Percentiles rank a stretch among this genome's conserved stretches.
These are phyloP conservation scores for Drosophila aff. DNA, from an alignment of 1,140 invertebrate genomes.

Conservation along the genomic window DNA sequence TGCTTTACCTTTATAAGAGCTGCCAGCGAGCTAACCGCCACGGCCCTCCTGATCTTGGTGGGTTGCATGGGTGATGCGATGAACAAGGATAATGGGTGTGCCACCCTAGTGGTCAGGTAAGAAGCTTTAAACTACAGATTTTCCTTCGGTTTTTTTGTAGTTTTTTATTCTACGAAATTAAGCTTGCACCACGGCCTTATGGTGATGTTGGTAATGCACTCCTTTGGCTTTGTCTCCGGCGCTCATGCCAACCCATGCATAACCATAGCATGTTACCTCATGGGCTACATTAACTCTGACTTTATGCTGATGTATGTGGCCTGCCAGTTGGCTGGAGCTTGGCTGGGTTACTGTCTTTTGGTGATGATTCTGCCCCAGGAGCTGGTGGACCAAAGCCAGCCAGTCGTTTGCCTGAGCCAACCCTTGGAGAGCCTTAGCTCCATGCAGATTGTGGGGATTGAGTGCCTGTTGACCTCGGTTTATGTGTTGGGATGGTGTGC, in stretches of 20 bases:
- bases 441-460: not conserved
- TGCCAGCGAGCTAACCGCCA: not conserved
- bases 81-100: not conserved
- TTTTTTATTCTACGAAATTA: not conserved
- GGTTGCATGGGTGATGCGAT: not conserved
- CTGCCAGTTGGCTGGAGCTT: not conserved
- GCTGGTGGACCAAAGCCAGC: slow-evolving; percentile 28
- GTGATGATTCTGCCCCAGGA: slow-evolving; percentile 36
- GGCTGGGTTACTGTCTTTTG: slow-evolving; percentile 30
- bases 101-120: not conserved
- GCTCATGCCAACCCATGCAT: not conserved
- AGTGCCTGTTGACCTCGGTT: not conserved
- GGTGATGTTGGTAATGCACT: not conserved
- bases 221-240: not conserved
- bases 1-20: not conserved
- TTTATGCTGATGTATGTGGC: not conserved
- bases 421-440: not conserved
- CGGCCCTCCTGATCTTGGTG: not conserved
- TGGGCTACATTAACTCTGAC: not conserved
- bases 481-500: not conserved
- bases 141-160: not conserved
- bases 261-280: not conserved
- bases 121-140: not conserved
- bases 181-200: not conserved
- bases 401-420: not conserved